Evolutionary conservation across 2,113 vertebrate species (phyloP).

Genomic region (Erpornis zantholeuca): DNA sequence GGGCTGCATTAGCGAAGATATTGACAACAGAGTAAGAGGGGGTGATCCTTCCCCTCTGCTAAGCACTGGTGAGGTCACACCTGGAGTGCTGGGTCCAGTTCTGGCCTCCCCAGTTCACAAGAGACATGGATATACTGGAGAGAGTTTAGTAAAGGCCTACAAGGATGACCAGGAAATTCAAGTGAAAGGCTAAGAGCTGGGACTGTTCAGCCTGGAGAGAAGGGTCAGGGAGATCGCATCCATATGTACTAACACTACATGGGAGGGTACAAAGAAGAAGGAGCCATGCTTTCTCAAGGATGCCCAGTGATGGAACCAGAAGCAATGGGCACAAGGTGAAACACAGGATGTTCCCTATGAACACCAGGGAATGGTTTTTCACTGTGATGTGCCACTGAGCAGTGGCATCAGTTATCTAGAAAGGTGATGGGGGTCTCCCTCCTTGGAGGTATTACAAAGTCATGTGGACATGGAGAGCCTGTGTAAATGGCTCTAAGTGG

Average conservation of each 20-base stretch:
- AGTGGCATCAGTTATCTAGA: not conserved
- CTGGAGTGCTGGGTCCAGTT: not conserved
- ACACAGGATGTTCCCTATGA: not conserved
- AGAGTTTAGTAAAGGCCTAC: not conserved
- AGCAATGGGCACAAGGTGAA: not conserved
- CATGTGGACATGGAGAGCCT: not conserved
- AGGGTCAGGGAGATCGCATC: not conserved
- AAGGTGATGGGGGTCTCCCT: not conserved
- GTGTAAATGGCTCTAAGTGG: not conserved
- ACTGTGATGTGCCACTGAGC: rapidly evolving
- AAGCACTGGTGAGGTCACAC: not conserved
- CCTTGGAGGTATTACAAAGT: not conserved
- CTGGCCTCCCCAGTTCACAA: not conserved
- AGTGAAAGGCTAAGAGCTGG: not conserved
- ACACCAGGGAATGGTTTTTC: not conserved
- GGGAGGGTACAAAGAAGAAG: rapidly evolving
- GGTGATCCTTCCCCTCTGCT: not conserved
- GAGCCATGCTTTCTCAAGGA: not conserved
- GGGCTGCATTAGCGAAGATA: not conserved
- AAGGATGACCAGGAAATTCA: not conserved
- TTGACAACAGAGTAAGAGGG: not conserved
- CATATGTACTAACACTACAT: not conserved
- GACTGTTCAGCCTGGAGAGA: not conserved
- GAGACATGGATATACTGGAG: not conserved
- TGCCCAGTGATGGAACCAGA: not conserved